Base-by-base conservation (phyloP, 2,113 vertebrate species). In the Sisor rabdophorus region DNA sequence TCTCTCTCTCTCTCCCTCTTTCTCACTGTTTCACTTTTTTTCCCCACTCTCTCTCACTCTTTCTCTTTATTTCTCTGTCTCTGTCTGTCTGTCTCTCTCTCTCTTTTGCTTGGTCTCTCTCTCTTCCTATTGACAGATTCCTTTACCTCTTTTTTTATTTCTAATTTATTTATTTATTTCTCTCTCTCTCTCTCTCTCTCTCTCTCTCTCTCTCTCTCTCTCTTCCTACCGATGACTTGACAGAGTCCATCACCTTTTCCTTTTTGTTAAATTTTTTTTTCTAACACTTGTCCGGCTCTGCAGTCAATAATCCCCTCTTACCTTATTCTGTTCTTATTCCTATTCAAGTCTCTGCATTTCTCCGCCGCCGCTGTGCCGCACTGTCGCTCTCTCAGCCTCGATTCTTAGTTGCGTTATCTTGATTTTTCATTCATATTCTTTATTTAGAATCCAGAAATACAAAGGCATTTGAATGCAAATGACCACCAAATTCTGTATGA, bases 401-500 rank as follows among this genome's bases (percentile, higher is more conserved):
- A 53, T 11, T 53, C 40, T 10, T 20, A 60, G 24, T 55, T 71
- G 17, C 58, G 13, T n/a, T 44, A 44, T 8, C 15, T 61, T 53
- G 10, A 53, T 36, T 47, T 9, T 15, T 19, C 17, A 19, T 12
- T 15, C 40, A 28, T 50, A 22, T 72, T 48, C 47, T 61, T 44
- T 36, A 56, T 54, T 69, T 75, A 22, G 59, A 59, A 73, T n/a
- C 24, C 36, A 61, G 24, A 28, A 2, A 15, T 69, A 30, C 53
- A 69, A 53, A 3, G 13, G 64, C 72, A 81, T 79, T 61, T 50
- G 10, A 60, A 75, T 79, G 26, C 63, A 79, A 79, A 83, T 75
- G 79, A 73, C 64, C 60, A 70, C 77, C 83, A 77, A 86, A 58
- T 78, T 53, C 20, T 77, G 47, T 55, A 72, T 75, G 77, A 85